Evolutionary conservation across 2,113 vertebrate species (phyloP).

Genomic region (Onychostoma macrolepis): DNA sequence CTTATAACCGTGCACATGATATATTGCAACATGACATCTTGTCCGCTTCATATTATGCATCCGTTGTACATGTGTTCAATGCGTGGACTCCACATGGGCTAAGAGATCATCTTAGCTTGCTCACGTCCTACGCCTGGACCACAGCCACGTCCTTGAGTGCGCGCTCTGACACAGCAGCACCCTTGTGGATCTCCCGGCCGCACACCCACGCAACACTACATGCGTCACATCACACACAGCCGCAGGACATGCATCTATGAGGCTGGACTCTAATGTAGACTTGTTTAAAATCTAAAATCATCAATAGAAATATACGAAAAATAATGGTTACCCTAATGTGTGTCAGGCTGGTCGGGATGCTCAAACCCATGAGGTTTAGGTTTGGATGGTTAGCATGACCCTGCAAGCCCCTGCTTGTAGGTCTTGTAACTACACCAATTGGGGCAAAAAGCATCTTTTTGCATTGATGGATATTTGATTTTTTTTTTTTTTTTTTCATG

Average conservation of each 20-base stretch:
- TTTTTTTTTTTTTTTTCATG: accelerated
- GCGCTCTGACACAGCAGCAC: constrained; percentile 18
- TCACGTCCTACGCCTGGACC: constrained; percentile 23
- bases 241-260: neutral
- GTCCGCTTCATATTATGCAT: constrained; percentile 7
- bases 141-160: constrained; percentile 18
- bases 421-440: neutral
- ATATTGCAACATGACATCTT: constrained; percentile 19
- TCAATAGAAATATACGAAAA: neutral
- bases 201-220: constrained; percentile 18
- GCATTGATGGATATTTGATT: too few relatives aligned
- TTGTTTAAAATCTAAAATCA: neutral
- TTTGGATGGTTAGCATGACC: neutral
- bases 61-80: neutral
- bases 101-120: constrained; percentile 34
- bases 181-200: constrained; percentile 2
- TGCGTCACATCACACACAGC: constrained; percentile 9
- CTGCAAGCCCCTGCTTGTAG: neutral
- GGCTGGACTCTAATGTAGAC: neutral
- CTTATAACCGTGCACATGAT: neutral
- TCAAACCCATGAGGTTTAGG: neutral
- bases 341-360: neutral
- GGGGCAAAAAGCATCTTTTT: too few relatives aligned
- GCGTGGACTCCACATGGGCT: constrained; percentile 1
- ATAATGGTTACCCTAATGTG: neutral